Evolutionary conservation across 2,797 vertebrate species (phyloP).

Genomic region (Hapalemur alaotrensis): DNA sequence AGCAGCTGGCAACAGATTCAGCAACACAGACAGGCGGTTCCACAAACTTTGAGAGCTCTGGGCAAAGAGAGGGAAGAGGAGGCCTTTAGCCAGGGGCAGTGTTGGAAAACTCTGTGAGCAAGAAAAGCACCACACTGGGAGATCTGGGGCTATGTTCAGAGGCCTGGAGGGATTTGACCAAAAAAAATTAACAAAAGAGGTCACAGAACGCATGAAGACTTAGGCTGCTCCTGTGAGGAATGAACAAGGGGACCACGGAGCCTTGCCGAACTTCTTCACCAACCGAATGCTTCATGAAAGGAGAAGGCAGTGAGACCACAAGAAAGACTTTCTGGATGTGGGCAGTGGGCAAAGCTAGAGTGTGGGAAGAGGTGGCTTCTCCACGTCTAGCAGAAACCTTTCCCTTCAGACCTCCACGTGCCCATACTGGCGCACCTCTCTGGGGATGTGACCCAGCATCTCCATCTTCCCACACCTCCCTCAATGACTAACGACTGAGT

Average conservation of each 20-base stretch:
- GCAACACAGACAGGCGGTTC: constrained; percentile 97
- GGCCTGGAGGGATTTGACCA: background rate
- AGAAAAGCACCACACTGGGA: background rate
- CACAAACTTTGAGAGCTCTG: constrained; percentile 98
- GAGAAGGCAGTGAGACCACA: background rate
- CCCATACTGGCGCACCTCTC: background rate
- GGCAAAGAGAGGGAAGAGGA: background rate
- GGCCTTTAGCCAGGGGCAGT: background rate
- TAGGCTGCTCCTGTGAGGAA: background rate
- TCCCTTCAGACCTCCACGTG: background rate
- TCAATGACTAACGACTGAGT: background rate
- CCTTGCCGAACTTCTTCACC: background rate
- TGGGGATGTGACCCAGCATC: background rate
- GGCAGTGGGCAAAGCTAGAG: background rate
- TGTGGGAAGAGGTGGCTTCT: background rate
- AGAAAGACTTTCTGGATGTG: background rate
- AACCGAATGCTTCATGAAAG: background rate
- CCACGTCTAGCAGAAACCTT: background rate
- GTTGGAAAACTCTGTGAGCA: background rate
- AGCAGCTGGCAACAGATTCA: constrained; percentile 95
- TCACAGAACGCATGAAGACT: background rate
- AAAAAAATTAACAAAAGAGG: background rate
- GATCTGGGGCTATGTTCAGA: background rate
- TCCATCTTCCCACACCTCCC: background rate
- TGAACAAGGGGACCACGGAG: background rate